phyloP scores from a whole-genome alignment of 2,888 invertebrate species.

The Acheta domesticus region DNA sequence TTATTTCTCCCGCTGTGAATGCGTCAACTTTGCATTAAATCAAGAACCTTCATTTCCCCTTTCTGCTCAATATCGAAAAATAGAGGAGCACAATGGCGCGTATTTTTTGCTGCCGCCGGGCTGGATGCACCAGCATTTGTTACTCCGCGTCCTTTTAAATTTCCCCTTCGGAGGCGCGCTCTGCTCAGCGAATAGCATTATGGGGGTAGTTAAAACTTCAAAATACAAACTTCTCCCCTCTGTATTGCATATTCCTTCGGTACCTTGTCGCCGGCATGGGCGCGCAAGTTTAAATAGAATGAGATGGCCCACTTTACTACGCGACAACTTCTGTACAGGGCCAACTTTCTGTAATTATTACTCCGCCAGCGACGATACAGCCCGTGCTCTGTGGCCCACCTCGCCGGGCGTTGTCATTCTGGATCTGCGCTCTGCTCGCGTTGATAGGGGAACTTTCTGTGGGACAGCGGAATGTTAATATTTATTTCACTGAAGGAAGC shows the following conservation, averaged over 20 bases:
- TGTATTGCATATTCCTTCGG: conserved; percentile 1
- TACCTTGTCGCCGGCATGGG: neutral
- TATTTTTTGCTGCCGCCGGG: neutral
- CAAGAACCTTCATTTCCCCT: neutral
- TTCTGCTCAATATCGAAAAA: neutral
- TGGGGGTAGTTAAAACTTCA: neutral
- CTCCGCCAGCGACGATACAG: neutral
- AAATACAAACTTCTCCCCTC: neutral
- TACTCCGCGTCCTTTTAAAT: neutral
- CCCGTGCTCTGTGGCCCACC: too few species aligned
- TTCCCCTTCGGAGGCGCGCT: neutral
- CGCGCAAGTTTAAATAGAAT: neutral
- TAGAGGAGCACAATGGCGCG: neutral
- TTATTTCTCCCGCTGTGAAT: conserved; percentile 3
- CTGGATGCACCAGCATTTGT: neutral
- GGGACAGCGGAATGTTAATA: too few species aligned
- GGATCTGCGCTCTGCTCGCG: too few species aligned
- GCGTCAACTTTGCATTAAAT: conserved; percentile 3
- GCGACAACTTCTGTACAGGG: neutral
- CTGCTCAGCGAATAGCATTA: neutral
- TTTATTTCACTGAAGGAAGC: too few species aligned
- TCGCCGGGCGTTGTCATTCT: too few species aligned
- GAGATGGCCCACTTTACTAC: neutral
- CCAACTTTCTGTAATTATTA: neutral
- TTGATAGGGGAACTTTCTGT: too few species aligned